phyloP scores from a whole-genome alignment of 2,113 vertebrate species.

The Perca flavescens region DNA sequence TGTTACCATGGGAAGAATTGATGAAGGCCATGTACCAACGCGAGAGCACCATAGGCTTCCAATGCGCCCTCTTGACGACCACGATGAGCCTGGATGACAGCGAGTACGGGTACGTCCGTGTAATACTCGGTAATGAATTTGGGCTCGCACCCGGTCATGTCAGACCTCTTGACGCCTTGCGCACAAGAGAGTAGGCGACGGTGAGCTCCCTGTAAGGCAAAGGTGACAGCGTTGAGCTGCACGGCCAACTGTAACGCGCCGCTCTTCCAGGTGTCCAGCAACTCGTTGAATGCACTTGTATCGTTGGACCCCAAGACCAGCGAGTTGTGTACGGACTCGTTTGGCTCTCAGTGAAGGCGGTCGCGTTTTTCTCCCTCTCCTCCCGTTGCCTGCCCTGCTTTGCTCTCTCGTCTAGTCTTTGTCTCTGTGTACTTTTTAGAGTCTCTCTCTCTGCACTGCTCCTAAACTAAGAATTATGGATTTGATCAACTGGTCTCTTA shows the following conservation, averaged over 20 bases:
- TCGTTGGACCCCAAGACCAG: not conserved
- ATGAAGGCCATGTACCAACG: not conserved
- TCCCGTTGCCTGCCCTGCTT: no score
- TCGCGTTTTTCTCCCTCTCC: no score
- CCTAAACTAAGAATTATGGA: no score
- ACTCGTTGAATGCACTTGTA: not conserved
- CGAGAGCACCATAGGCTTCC: not conserved
- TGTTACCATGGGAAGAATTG: not conserved
- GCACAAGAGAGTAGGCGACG: not conserved
- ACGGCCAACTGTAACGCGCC: not conserved
- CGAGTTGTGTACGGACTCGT: rapidly evolving
- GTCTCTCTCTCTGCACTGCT: no score
- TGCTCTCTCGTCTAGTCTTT: no score
- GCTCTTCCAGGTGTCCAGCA: not conserved
- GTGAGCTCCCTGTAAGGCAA: not conserved
- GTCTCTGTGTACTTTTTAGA: no score
- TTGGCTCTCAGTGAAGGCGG: no score
- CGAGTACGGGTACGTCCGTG: not conserved
- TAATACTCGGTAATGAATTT: not conserved
- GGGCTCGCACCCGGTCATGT: not conserved
- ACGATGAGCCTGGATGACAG: not conserved
- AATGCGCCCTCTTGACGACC: not conserved
- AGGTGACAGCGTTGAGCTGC: not conserved
- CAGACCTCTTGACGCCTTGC: not conserved
- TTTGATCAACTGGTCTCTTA: no score